Evolutionary conservation across 2,888 invertebrate genomes (phyloP), one percentile per base, ranked within the genome.

Genomic region (Notodonta dromedarius): DNA sequence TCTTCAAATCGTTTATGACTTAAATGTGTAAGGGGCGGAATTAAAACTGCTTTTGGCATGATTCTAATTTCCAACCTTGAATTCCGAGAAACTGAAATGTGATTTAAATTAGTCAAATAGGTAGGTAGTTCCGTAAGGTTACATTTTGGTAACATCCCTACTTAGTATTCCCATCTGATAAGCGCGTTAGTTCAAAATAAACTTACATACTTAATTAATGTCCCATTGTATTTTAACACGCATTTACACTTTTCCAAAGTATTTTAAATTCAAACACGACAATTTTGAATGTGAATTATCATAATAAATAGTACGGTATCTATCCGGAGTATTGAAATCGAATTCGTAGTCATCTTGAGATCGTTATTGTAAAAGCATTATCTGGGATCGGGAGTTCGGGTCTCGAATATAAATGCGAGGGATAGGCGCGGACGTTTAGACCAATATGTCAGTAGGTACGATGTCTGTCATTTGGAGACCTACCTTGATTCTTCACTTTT

Each of bases 341-440:
- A 89, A 88, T 90, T 85, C 83, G 80, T 83, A 80, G 84, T 86
- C 86, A 85, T 87, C 80, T 83, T 79, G 75, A 80, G 85, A 83
- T 87, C 87, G 88, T 88, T 90, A 90, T 89, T 91, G 90, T 89
- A 89, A 89, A 91, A 84, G 88, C 89, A 87, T 91, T 90, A 91
- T 89, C 90, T 86, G 75, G 82, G 87, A 88, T 89, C 88, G 82
- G 71, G 75, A 78, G 82, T 80, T 82, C 84, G 83, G 73, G 82
- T 60, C 66, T 74, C 77, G 90, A 91, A 90, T 92, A 90, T 88
- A 89, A 92, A 92, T 90, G 89, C 80, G 64, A 76, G 81, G 85
- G 82, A 79, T 82, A 78, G 75, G 46, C 70, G 74, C 71, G 76
- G 83, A 78, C 83, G 83, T 82, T 88, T 80, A 70, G 73, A 82